Conservation (phyloP, 2,797 vertebrate species). For the Acomys russatus region DNA sequence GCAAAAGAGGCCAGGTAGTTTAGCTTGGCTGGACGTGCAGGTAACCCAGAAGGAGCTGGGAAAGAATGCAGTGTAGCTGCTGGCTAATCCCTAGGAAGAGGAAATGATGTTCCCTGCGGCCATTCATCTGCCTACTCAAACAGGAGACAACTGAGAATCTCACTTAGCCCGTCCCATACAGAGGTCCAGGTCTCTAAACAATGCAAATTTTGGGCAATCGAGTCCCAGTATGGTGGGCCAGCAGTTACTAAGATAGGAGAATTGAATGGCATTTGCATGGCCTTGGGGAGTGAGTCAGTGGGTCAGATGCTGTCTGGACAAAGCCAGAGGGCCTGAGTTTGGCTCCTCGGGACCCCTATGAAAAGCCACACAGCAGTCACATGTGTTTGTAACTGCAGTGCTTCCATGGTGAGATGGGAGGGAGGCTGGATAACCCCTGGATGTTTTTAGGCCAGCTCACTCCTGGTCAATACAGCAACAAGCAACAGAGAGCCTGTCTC, state of each 20-base stretch:
- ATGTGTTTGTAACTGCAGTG: not conserved
- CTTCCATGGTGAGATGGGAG: not conserved
- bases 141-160: not conserved
- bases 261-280: not conserved
- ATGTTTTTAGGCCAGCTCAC: not conserved
- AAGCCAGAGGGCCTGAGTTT: too few relatives aligned
- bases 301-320: not conserved
- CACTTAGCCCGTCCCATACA: not conserved
- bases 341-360: too few relatives aligned
- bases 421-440: too few relatives aligned
- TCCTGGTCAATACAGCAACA: not conserved
- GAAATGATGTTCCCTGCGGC: not conserved
- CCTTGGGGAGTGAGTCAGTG: not conserved
- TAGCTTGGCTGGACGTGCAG: not conserved
- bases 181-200: not conserved
- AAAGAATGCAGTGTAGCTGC: not conserved
- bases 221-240: not conserved
- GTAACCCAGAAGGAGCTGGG: not conserved
- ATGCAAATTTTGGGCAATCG: not conserved
- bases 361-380: not conserved
- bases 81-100: not conserved
- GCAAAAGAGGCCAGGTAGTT: constrained; percentile 31
- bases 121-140: not conserved
- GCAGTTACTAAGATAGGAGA: not conserved
- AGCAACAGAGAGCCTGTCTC: not conserved